Base-by-base conservation (phyloP, 2,888 invertebrate species). In the Frankliniella intonsa region DNA sequence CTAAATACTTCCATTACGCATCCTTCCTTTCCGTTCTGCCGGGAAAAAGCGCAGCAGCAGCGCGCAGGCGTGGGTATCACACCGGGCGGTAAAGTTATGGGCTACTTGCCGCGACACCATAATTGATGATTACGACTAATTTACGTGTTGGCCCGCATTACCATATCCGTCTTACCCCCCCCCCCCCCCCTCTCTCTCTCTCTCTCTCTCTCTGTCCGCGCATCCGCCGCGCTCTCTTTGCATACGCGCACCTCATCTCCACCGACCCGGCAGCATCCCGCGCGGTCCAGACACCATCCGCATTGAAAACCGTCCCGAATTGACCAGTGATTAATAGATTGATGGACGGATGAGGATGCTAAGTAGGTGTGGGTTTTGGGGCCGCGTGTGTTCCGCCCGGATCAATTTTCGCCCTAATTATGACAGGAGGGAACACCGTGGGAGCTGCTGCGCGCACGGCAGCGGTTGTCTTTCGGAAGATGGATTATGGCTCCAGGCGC, bases 231-330 rank as follows among this genome's bases (percentile, higher is more conserved):
- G 79, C 25, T 50, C 79, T 76, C 38, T 80, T 51, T 82, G 80
- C 25, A 80, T 76, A 51, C 50, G 62, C 62, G 62, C 50, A 51
- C 69, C 22, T n/a, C 51, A 27, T 65, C 69, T 82, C 69, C 50
- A 27, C 49, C 22, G 49, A 79, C 82, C 81, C 81, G 80, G 81
- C 83, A 81, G 81, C 83, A 83, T 81, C 82, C 82, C 79, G 25
- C 51, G 82, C 82, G 62, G 81, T 84, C 38, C 38, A 38, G 38
- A 38, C 38, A 38, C 38, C 62, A 14, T 17, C 17, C 19, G 62
- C 69, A 25, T 25, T 76, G 69, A 76, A 76, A 76, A 76, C 69
- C 69, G 69, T 76, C 69, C 25, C 69, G 25, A 76, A 76, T 76
- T 76, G 69, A 25, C 69, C 69, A 76, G 69, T 76, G 69, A 76